Evolutionary conservation across 2,797 vertebrate genomes (phyloP).

Genomic region (Spinus pinus): DNA sequence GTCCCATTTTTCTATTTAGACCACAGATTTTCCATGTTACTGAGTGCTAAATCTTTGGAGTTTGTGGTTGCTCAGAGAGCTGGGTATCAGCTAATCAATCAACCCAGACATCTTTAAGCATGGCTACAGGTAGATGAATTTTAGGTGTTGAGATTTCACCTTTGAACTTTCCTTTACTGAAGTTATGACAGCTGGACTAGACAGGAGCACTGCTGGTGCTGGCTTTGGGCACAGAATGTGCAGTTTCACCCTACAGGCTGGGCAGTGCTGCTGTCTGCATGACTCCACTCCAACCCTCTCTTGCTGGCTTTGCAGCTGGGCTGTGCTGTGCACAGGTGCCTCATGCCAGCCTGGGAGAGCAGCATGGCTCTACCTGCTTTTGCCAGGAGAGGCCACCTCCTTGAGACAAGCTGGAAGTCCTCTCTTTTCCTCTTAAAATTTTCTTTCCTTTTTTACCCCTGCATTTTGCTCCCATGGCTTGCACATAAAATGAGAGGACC

Average conservation of each 20-base stretch:
- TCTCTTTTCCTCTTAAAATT: background rate
- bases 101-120: background rate
- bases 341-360: background rate
- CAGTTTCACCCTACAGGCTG: background rate
- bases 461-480: background rate
- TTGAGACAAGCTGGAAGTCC: background rate
- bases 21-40: background rate
- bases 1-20: background rate
- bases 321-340: background rate
- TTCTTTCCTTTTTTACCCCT: background rate
- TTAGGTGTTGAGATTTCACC: background rate
- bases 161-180: background rate
- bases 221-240: background rate
- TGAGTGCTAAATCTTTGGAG: background rate
- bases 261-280: background rate
- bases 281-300: background rate
- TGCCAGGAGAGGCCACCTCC: rapidly evolving
- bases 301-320: background rate
- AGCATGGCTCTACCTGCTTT: rapidly evolving
- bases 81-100: background rate
- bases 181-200: background rate
- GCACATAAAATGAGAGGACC: background rate
- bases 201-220: background rate
- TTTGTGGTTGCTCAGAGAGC: background rate
- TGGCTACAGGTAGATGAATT: background rate